Evolutionary conservation across 2,113 vertebrate species (phyloP).

Genomic region (Plecturocebus donacophilus): DNA sequence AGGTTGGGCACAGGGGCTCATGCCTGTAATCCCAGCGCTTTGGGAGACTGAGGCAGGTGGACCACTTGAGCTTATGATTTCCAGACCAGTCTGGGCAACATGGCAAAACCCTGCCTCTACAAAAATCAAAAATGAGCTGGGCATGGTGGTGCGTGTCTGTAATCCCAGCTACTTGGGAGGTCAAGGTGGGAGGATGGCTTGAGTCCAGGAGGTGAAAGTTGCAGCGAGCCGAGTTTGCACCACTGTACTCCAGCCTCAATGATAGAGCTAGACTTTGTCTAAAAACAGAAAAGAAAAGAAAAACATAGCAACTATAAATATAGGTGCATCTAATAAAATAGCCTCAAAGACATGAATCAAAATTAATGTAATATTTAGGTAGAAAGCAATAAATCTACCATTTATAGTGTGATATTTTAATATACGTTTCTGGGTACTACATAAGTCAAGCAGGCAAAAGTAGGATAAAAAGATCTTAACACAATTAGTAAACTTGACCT

Average conservation of each 20-base stretch:
- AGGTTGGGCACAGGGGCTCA: too few species aligned
- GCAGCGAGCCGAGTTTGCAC: accelerated
- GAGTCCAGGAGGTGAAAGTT: accelerated
- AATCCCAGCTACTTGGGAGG: too few species aligned
- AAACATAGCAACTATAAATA: neutral
- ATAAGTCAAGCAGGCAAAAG: neutral
- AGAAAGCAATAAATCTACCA: neutral
- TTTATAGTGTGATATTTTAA: neutral
- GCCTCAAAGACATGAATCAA: neutral
- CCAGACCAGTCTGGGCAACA: too few species aligned
- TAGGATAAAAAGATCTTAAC: neutral
- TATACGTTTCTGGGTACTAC: neutral
- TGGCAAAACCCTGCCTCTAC: accelerated
- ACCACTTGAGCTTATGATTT: too few species aligned
- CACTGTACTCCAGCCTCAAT: too few species aligned
- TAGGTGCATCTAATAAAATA: neutral
- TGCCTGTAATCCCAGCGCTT: too few species aligned
- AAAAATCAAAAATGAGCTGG: too few species aligned
- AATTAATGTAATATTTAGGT: neutral
- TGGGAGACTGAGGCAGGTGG: too few species aligned
- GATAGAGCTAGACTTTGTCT: too few species aligned
- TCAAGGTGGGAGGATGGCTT: too few species aligned
- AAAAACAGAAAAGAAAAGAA: too few species aligned
- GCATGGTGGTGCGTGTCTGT: too few species aligned
- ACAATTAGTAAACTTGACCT: neutral